Percentiles rank a stretch among this genome's conserved stretches.
Evolutionary conservation across 1,140 invertebrate species (phyloP).

Genomic region (Scaptomyza montana): DNA sequence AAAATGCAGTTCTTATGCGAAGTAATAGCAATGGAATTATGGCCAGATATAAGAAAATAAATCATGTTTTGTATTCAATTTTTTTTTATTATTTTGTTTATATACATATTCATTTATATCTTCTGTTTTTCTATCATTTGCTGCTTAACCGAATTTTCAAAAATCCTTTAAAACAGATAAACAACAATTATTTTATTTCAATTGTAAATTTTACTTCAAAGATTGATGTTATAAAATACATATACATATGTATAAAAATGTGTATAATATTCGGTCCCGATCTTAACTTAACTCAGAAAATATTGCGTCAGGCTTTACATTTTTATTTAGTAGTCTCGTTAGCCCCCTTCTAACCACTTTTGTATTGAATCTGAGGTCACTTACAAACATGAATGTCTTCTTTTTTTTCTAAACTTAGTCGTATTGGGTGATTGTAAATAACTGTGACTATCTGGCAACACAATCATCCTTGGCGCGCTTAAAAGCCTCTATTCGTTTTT

Average conservation of each 20-base stretch:
- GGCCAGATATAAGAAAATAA: neutral
- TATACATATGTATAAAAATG: too few species aligned
- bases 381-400: too few species aligned
- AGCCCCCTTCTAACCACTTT: conserved; percentile 55
- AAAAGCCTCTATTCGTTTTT: conserved; percentile 50
- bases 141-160: too few species aligned
- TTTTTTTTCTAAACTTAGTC: neutral
- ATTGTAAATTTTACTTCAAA: too few species aligned
- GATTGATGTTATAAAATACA: too few species aligned
- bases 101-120: too few species aligned
- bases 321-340: conserved; percentile 46
- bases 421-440: conserved; percentile 7
- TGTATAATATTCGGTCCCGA: neutral
- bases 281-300: conserved; percentile 47
- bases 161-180: too few species aligned
- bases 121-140: too few species aligned
- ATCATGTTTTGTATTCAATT: too few species aligned
- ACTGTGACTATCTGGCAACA: conserved; percentile 50
- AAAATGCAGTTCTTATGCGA: neutral
- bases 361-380: conserved; percentile 8
- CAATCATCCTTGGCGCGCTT: conserved; percentile 33
- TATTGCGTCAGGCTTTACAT: conserved; percentile 54
- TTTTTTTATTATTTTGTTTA: too few species aligned
- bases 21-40: neutral
- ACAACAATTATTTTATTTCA: too few species aligned